Evolutionary conservation across 2,888 invertebrate genomes (phyloP).

Genomic region (Melinaea marsaeus): DNA sequence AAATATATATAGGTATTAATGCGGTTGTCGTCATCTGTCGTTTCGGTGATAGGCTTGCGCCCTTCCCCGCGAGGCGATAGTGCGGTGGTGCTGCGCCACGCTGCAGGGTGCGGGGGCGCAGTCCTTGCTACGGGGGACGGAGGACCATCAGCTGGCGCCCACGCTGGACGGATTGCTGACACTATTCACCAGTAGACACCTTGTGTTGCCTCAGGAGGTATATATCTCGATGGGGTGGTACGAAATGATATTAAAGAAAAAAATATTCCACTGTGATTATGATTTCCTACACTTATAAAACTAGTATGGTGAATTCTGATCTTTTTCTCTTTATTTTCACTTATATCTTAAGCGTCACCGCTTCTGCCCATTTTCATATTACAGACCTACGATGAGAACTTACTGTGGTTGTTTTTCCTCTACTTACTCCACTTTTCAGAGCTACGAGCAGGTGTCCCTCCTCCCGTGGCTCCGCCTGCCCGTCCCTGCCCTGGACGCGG

Average conservation of each 20-base stretch:
- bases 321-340: no score
- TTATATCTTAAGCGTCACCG: no score
- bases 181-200: constrained; percentile 46
- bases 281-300: no score
- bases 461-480: constrained; percentile 62
- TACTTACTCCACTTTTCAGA: not conserved
- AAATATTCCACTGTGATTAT: no score
- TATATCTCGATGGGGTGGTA: not conserved
- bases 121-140: constrained; percentile 41
- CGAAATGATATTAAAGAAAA: no score
- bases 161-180: constrained; percentile 48
- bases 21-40: not conserved
- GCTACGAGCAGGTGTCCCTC: constrained; percentile 42
- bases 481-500: constrained; percentile 48
- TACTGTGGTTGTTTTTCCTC: no score
- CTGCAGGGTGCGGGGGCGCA: constrained; percentile 34
- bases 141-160: constrained; percentile 36
- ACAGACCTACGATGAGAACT: no score
- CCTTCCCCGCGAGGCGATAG: constrained; percentile 23
- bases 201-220: constrained; percentile 40
- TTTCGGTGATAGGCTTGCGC: not conserved
- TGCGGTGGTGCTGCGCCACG: constrained; percentile 44
- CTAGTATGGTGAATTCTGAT: no score
- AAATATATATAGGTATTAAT: no score
- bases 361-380: no score